Percentiles rank a stretch among this genome's conserved stretches.
Conservation (phyloP, 35 echinoderm and acorn worm genomes). For the Ophiothrix spiculata region DNA sequence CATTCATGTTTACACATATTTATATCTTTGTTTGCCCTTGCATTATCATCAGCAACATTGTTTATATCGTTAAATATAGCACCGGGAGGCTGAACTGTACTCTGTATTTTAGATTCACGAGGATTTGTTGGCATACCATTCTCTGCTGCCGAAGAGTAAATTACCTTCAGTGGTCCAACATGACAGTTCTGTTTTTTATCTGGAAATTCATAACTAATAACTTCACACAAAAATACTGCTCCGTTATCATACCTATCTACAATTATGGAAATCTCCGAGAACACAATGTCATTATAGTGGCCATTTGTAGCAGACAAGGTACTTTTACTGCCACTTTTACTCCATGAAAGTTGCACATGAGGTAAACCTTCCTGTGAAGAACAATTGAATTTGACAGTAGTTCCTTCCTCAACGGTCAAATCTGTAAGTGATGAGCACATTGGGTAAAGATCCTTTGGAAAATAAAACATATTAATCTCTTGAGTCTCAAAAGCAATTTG, state of each 20-base stretch:
- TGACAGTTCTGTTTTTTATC: background rate
- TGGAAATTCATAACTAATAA: background rate
- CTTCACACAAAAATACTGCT: background rate
- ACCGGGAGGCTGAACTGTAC: too few relatives aligned
- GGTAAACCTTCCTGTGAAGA: background rate
- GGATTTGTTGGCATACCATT: too few relatives aligned
- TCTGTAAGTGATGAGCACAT: background rate
- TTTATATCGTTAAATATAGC: too few relatives aligned
- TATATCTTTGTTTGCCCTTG: too few relatives aligned
- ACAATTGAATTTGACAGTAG: background rate
- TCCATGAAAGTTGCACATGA: background rate
- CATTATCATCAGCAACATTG: too few relatives aligned
- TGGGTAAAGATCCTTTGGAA: background rate
- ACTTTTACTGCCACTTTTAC: background rate
- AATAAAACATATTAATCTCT: background rate
- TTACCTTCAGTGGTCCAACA: background rate
- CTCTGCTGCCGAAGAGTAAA: too few relatives aligned
- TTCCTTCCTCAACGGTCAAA: background rate
- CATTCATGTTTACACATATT: too few relatives aligned
- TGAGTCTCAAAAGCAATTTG: background rate
- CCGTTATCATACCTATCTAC: background rate
- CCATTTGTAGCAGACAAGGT: background rate
- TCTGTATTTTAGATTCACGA: too few relatives aligned
- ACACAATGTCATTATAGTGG: background rate
- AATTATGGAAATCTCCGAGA: background rate